Percentiles rank a stretch among this genome's conserved stretches.
phyloP scores from a whole-genome alignment of 1,140 invertebrate species.

The Listronotus oregonensis region DNA sequence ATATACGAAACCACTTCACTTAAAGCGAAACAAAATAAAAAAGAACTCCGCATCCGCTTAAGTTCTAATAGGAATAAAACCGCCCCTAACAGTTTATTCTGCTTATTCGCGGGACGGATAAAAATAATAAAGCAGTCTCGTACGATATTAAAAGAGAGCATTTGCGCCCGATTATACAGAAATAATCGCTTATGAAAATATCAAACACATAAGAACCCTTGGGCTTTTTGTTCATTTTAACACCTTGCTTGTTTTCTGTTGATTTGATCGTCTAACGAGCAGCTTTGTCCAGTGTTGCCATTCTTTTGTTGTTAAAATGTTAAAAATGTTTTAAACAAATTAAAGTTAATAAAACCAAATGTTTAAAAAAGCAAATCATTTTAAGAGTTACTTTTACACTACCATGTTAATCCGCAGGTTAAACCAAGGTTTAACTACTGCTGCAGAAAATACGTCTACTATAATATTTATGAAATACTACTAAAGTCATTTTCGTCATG shows the following conservation, averaged over 20 bases:
- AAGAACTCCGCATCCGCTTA: slow-evolving; percentile 30
- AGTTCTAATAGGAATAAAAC: slow-evolving; percentile 33
- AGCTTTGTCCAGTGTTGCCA: too few species aligned
- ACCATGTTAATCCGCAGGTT: too few species aligned
- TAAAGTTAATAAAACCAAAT: too few species aligned
- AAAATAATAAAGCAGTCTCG: slow-evolving; percentile 50
- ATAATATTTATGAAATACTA: too few species aligned
- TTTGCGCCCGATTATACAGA: slow-evolving; percentile 45
- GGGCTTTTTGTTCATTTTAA: slow-evolving; percentile 36
- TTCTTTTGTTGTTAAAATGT: too few species aligned
- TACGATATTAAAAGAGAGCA: slow-evolving; percentile 47
- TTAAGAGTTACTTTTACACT: too few species aligned
- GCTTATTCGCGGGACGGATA: slow-evolving; percentile 38
- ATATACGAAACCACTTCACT: slow-evolving; percentile 29
- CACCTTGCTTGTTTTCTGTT: slow-evolving; percentile 34
- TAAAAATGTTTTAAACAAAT: too few species aligned
- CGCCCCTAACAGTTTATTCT: slow-evolving; percentile 31
- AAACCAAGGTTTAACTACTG: too few species aligned
- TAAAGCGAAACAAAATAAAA: slow-evolving; percentile 28
- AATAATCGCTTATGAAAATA: slow-evolving; percentile 52
- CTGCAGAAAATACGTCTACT: too few species aligned
- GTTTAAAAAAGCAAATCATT: too few species aligned
- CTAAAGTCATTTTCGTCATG: too few species aligned
- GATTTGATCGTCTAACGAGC: background rate
- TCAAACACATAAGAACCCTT: slow-evolving; percentile 43